phyloP scores from a whole-genome alignment of 2,797 vertebrate genomes.

The Capromys pilorides region DNA sequence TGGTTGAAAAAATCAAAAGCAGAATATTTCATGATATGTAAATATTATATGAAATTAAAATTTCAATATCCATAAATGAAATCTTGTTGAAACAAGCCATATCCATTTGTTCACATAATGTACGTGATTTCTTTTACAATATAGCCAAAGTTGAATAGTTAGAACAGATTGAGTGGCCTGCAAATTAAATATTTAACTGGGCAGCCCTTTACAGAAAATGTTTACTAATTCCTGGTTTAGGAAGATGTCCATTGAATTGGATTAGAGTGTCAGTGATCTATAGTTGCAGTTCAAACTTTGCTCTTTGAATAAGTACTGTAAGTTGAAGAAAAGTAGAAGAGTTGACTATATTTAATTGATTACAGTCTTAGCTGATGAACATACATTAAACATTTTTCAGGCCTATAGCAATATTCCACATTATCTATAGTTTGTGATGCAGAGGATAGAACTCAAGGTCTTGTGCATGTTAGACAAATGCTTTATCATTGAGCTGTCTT shows the following conservation, averaged over 20 bases:
- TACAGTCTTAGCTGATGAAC: not conserved
- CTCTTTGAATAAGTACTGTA: slow-evolving; percentile 42
- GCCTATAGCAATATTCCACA: slow-evolving; percentile 14
- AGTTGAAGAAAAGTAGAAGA: slow-evolving; percentile 27
- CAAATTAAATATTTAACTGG: slow-evolving; percentile 40
- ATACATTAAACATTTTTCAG: slow-evolving; percentile 49
- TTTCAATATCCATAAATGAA: not conserved
- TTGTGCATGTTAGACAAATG: not conserved
- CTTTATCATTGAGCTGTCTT: not conserved
- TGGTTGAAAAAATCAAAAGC: slow-evolving; percentile 39
- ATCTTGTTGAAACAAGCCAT: slow-evolving; percentile 40
- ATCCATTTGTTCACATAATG: slow-evolving; percentile 45
- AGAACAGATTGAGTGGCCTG: not conserved
- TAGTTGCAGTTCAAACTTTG: slow-evolving; percentile 61
- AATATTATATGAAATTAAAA: not conserved
- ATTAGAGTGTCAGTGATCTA: slow-evolving; percentile 27
- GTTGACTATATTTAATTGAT: not conserved
- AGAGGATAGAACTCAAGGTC: not conserved
- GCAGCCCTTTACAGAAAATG: slow-evolving; percentile 19
- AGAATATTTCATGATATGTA: slow-evolving; percentile 23
- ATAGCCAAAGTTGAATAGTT: slow-evolving; percentile 44
- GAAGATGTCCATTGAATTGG: slow-evolving; percentile 39
- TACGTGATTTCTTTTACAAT: slow-evolving; percentile 30
- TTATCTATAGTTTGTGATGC: not conserved
- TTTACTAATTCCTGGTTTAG: slow-evolving; percentile 41